These are phyloP conservation scores for Elanus axillaris DNA, from an alignment of 2,113 vertebrate species.

Conservation along the genomic window DNA sequence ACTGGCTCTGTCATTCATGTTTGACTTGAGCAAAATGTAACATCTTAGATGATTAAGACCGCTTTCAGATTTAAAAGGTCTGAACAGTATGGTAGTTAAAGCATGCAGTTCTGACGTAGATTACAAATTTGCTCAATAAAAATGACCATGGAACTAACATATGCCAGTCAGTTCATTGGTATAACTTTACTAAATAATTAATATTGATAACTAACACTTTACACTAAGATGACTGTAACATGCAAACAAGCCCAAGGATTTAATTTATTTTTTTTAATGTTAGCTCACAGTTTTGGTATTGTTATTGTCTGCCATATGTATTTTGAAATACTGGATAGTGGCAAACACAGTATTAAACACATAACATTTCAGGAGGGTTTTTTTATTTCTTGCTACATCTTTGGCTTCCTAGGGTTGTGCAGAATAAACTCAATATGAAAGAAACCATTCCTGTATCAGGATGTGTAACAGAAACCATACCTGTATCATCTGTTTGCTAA, in stretches of 20 bases:
- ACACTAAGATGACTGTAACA: not conserved
- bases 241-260: not conserved
- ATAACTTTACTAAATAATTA: not conserved
- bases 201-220: not conserved
- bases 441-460: not conserved
- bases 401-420: not conserved
- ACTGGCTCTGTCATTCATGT: conserved; percentile 8
- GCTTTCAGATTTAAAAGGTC: not conserved
- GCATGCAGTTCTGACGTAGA: not conserved
- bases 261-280: not conserved
- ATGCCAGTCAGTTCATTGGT: not conserved
- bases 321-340: not conserved
- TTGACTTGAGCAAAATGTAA: not conserved
- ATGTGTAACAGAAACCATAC: not conserved
- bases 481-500: not conserved
- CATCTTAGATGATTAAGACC: not conserved
- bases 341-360: not conserved
- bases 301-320: not conserved
- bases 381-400: not conserved
- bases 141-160: not conserved
- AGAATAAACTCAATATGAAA: not conserved
- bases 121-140: not conserved
- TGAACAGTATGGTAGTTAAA: not conserved
- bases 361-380: not conserved
- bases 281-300: not conserved